Conservation (phyloP, 2,113 vertebrate species). For the Scartelaos histophorus region DNA sequence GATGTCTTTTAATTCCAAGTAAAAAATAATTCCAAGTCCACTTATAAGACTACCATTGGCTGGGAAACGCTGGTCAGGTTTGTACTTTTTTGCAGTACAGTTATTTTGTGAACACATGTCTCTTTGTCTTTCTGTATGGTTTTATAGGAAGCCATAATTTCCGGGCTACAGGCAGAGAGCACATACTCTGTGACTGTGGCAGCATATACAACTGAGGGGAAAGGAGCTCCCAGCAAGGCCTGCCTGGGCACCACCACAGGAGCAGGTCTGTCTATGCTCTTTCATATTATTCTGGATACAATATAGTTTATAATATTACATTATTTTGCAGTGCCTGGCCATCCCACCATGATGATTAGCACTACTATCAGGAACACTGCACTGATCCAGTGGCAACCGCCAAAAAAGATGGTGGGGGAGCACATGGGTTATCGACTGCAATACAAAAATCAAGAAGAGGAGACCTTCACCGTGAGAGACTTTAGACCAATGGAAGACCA, state of each 20-base stretch:
- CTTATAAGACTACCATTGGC: no score
- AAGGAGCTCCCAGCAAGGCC: conserved; percentile 92
- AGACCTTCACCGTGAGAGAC: conserved; percentile 82
- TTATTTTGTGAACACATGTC: not conserved
- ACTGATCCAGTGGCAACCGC: conserved; percentile 96
- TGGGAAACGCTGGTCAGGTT: no score
- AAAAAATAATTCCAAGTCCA: no score
- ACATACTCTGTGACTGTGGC: conserved; percentile 91
- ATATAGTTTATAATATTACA: not conserved
- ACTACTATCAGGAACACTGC: conserved; percentile 95
- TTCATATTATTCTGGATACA: not conserved
- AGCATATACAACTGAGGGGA: conserved; percentile 92
- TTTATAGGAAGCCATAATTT: conserved; percentile 85
- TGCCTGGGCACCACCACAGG: conserved; percentile 91
- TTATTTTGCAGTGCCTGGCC: conserved; percentile 85
- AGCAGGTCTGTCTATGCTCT: conserved; percentile 75
- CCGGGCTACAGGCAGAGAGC: conserved; percentile 89
- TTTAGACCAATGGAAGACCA: conserved; percentile 89
- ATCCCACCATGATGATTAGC: conserved; percentile 96
- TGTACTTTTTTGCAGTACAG: no score
- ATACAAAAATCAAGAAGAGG: conserved; percentile 88
- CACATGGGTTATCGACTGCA: conserved; percentile 90
- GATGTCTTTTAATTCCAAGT: no score
- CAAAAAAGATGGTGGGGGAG: conserved; percentile 91
- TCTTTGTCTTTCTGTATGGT: not conserved